Conservation (phyloP, 2,797 vertebrate genomes). For the Lacerta bilineata region DNA sequence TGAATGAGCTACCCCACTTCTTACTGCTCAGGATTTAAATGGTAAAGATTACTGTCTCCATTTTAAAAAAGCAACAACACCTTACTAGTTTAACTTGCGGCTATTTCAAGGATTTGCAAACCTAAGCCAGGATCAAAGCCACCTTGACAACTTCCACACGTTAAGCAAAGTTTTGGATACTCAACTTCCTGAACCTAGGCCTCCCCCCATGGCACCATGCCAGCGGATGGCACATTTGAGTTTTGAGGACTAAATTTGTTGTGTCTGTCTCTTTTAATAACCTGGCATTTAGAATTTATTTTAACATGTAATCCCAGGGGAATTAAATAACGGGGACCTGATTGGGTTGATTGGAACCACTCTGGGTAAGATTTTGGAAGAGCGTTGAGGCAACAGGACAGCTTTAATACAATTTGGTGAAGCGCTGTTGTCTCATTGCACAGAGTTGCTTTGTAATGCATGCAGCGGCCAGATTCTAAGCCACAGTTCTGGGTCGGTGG, state of each 20-base stretch:
- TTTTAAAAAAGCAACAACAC: background rate
- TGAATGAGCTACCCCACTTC: background rate
- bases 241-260: background rate
- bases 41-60: background rate
- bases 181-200: background rate
- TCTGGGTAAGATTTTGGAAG: conserved; percentile 26
- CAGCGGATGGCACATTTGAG: background rate
- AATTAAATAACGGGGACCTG: background rate
- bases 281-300: conserved; percentile 38
- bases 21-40: background rate
- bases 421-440: conserved; percentile 19
- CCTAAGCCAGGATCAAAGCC: background rate
- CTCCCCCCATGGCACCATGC: background rate
- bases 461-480: background rate
- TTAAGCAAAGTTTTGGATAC: background rate
- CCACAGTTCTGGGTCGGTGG: conserved; percentile 3
- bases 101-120: background rate
- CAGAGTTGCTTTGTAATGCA: background rate
- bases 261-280: conserved; percentile 19
- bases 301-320: conserved; percentile 17
- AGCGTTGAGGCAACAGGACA: conserved; percentile 19
- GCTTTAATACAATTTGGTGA: conserved; percentile 16
- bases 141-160: background rate
- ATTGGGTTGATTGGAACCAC: conserved; percentile 29
- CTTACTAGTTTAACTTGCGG: background rate